Evolutionary conservation across 2,888 invertebrate species (phyloP).

Genomic region (Aricia artaxerxes): DNA sequence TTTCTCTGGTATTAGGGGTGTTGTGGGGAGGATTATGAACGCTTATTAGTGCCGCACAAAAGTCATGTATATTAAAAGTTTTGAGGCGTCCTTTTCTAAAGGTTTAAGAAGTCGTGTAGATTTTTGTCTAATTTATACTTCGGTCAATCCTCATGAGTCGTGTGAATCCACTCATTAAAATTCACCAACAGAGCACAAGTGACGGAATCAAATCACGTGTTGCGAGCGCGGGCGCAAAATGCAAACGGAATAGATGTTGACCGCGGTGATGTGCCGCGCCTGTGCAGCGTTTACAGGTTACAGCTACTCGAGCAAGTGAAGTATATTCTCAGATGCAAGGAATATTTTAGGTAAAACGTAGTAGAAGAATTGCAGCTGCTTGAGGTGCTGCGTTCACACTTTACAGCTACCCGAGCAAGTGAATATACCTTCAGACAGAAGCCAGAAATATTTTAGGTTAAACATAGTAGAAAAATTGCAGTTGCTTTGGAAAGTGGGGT

Average conservation of each 20-base stretch:
- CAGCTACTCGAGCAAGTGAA: background rate
- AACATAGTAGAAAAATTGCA: too few species aligned
- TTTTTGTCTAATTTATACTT: background rate
- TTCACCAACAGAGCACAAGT: conserved; percentile 16
- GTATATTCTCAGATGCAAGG: too few species aligned
- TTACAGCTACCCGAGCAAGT: too few species aligned
- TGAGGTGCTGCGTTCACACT: too few species aligned
- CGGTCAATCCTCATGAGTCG: background rate
- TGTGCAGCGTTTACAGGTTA: background rate
- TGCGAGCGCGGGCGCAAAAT: conserved; percentile 27
- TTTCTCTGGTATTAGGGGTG: background rate
- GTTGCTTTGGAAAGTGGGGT: too few species aligned
- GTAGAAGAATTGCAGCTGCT: too few species aligned
- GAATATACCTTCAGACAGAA: background rate
- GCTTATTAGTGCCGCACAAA: too few species aligned
- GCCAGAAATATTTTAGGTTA: background rate
- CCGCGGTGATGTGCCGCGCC: conserved; percentile 10
- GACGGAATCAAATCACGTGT: conserved; percentile 23
- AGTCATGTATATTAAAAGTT: too few species aligned
- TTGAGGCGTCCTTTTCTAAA: background rate
- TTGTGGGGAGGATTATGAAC: background rate
- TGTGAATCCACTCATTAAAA: conserved; percentile 9
- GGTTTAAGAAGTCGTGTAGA: background rate
- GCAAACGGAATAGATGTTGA: conserved; percentile 29
- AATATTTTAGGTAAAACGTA: too few species aligned